These are phyloP conservation scores for Andrena flavipes DNA, from an alignment of 2,888 invertebrate genomes.

Conservation along the genomic window DNA sequence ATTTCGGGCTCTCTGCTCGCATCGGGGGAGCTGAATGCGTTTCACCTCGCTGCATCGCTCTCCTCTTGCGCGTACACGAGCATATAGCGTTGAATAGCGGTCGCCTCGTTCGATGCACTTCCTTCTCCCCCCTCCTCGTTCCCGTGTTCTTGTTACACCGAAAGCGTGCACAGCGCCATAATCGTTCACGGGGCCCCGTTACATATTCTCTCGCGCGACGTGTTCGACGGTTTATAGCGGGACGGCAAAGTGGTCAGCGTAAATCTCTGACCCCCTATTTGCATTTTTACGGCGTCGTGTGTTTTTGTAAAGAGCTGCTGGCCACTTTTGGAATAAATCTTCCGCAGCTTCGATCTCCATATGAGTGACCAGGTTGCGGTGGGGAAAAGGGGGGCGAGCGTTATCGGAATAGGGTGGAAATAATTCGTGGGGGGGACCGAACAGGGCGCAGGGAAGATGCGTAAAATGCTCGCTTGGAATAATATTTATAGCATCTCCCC, in stretches of 20 bases:
- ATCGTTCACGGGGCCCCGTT: neutral
- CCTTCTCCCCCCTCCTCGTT: too few relatives aligned
- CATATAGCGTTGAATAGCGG: conserved; percentile 4
- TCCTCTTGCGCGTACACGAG: neutral
- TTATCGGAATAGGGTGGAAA: neutral
- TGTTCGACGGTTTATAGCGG: conserved; percentile 4
- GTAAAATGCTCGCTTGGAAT: conserved; percentile 22
- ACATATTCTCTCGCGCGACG: neutral
- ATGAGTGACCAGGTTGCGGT: neutral
- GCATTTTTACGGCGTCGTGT: neutral
- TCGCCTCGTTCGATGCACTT: neutral
- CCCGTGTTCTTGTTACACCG: conserved; percentile 4
- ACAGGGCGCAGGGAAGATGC: conserved; percentile 9
- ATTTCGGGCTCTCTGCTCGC: conserved; percentile 37
- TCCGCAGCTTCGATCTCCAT: conserved; percentile 6
- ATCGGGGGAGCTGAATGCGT: conserved; percentile 34
- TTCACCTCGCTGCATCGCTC: conserved; percentile 10
- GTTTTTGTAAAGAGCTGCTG: neutral
- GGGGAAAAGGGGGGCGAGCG: neutral
- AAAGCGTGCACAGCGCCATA: neutral
- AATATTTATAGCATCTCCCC: conserved; percentile 22
- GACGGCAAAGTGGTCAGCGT: conserved; percentile 5
- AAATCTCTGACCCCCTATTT: neutral
- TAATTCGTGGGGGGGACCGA: conserved; percentile 7
- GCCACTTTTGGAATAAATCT: neutral